Percentiles rank a stretch among this genome's conserved stretches.
These are phyloP conservation scores for Lomographa bimaculata DNA, from an alignment of 2,888 invertebrate genomes.

Conservation along the genomic window DNA sequence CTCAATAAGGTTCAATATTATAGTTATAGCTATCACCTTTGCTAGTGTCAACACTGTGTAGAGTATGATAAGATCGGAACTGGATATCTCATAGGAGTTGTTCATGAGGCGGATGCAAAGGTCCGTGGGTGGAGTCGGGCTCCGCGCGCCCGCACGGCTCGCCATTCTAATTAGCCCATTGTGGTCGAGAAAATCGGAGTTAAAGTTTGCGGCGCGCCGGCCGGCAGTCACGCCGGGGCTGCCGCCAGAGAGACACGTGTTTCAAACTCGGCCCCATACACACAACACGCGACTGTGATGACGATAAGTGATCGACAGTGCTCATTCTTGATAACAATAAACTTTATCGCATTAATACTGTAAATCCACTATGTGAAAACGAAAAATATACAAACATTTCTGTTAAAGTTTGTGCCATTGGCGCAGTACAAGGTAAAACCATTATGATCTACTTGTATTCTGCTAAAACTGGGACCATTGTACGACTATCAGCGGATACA, in stretches of 20 bases:
- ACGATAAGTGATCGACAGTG: constrained; percentile 75
- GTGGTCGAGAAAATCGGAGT: constrained; percentile 61
- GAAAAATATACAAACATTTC: constrained; percentile 36
- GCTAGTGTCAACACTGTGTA: constrained; percentile 35
- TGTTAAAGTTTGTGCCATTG: constrained; percentile 59
- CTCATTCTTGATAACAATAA: constrained; percentile 60
- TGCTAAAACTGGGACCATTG: constrained; percentile 68
- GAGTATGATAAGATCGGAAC: constrained; percentile 53
- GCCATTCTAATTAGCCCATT: constrained; percentile 83
- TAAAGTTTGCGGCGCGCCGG: constrained; percentile 72
- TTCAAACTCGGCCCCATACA: constrained; percentile 32
- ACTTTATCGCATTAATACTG: constrained; percentile 48
- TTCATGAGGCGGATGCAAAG: constrained; percentile 77
- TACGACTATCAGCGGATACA: constrained; percentile 53
- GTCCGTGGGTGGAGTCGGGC: constrained; percentile 74
- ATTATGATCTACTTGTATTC: constrained; percentile 69
- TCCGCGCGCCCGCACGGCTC: constrained; percentile 63
- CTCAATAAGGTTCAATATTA: too few relatives aligned
- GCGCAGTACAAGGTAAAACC: constrained; percentile 74
- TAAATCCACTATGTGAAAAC: constrained; percentile 59
- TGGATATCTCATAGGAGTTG: constrained; percentile 58
- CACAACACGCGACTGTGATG: constrained; percentile 68
- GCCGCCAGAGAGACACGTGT: constrained; percentile 59
- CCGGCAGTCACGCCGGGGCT: constrained; percentile 72
- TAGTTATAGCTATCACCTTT: too few relatives aligned